Percentiles rank a stretch among this genome's conserved stretches.
Conservation (phyloP, 2,113 vertebrate genomes). For the Microcebus griseorufus region DNA sequence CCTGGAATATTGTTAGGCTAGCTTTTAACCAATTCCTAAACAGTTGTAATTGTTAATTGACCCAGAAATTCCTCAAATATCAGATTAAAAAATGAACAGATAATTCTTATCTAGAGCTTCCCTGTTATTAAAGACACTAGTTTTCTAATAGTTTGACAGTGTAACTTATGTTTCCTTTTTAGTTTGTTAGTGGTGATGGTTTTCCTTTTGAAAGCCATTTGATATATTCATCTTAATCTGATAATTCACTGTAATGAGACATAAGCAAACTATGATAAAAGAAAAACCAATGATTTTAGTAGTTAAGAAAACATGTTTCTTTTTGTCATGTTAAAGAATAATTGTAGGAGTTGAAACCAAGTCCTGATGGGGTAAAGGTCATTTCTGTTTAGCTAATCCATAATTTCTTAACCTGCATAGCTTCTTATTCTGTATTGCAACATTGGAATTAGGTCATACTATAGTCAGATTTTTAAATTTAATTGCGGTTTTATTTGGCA, state of each 20-base stretch:
- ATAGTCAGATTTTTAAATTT: neutral
- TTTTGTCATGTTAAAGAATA: constrained; percentile 16
- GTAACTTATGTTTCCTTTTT: constrained; percentile 27
- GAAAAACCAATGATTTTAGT: neutral
- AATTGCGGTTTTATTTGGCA: neutral
- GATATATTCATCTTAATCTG: neutral
- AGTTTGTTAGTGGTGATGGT: constrained; percentile 13
- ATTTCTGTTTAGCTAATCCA: neutral
- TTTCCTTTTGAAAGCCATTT: constrained; percentile 1
- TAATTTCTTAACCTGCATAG: neutral
- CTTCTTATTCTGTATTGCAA: neutral
- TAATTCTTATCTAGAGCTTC: neutral
- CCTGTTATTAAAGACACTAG: constrained; percentile 23
- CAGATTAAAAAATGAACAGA: constrained; percentile 51
- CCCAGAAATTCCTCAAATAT: constrained; percentile 5
- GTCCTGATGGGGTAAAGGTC: neutral
- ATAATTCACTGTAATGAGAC: neutral
- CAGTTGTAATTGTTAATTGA: constrained; percentile 9
- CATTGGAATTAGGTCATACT: constrained; percentile 3
- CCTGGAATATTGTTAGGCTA: constrained; percentile 45
- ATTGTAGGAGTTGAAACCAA: neutral
- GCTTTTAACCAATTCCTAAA: constrained; percentile 16
- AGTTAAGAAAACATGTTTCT: neutral
- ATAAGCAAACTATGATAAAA: constrained; percentile 8
- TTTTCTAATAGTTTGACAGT: constrained; percentile 18